Conservation (phyloP, 2,113 vertebrate genomes). For the Passer domesticus region DNA sequence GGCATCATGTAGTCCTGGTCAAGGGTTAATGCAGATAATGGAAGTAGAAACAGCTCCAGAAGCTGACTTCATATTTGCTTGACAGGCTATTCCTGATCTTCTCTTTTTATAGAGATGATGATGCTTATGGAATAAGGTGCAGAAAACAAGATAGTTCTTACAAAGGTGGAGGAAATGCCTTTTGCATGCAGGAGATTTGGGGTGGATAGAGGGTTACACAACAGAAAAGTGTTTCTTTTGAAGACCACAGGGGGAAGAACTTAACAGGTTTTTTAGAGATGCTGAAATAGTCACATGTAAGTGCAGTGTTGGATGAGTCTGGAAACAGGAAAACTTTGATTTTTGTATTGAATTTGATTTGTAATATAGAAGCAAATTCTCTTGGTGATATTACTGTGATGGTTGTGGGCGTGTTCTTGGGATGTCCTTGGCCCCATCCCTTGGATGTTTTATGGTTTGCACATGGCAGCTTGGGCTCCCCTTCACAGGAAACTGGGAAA, state of each 20-base stretch:
- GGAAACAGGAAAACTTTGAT: conserved; percentile 23
- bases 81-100: background rate
- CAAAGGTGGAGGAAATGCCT: background rate
- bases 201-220: background rate
- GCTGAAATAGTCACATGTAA: background rate
- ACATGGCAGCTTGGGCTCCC: background rate
- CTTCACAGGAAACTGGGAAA: conserved; percentile 5
- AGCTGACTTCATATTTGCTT: background rate
- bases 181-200: background rate
- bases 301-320: background rate
- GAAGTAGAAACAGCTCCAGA: background rate
- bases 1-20: background rate
- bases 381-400: background rate
- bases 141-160: background rate
- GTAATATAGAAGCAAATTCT: background rate
- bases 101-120: background rate
- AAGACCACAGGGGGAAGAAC: background rate
- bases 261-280: background rate
- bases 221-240: background rate
- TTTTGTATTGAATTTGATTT: conserved; percentile 26
- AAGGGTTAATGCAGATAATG: background rate
- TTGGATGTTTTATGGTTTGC: conserved; percentile 6
- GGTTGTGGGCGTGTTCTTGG: background rate
- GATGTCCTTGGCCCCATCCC: background rate
- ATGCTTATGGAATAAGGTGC: background rate